Evolutionary conservation across 2,113 vertebrate genomes (phyloP).

Genomic region (Rhizomys pruinosus): DNA sequence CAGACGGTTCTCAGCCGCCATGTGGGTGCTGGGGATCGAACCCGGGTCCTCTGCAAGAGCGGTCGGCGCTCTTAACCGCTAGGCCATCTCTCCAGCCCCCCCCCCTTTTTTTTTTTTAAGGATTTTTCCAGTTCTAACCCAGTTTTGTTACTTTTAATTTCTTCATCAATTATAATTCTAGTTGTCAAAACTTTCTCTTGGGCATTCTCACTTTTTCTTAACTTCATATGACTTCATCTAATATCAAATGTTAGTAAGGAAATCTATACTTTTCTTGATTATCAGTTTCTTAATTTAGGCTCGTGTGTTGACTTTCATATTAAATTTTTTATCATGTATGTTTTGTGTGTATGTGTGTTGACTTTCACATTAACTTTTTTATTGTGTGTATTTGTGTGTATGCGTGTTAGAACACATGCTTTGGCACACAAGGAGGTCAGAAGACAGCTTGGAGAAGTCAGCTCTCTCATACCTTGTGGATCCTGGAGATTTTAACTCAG

Average conservation of each 20-base stretch:
- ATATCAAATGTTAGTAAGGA: not conserved
- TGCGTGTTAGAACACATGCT: too few relatives aligned
- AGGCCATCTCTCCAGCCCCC: too few relatives aligned
- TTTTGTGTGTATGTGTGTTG: too few relatives aligned
- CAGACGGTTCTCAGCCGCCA: too few relatives aligned
- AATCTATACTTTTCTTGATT: not conserved
- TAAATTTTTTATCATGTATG: not conserved
- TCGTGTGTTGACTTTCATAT: not conserved
- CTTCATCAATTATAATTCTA: constrained; percentile 27
- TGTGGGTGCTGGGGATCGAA: too few relatives aligned
- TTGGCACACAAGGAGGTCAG: too few relatives aligned
- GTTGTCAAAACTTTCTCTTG: constrained; percentile 43
- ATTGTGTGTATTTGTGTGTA: too few relatives aligned
- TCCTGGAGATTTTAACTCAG: too few relatives aligned
- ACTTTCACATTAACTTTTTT: not conserved
- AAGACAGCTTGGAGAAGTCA: too few relatives aligned
- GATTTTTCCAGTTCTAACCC: not conserved
- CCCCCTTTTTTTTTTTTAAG: not conserved
- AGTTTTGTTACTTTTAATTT: not conserved
- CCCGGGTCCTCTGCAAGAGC: too few relatives aligned
- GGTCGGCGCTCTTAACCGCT: too few relatives aligned
- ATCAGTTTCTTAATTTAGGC: not conserved
- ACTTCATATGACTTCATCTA: not conserved
- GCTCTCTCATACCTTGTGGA: too few relatives aligned
- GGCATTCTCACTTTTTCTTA: not conserved